These are phyloP conservation scores for Acarapis woodi DNA, from an alignment of 1,140 invertebrate species.

Conservation along the genomic window DNA sequence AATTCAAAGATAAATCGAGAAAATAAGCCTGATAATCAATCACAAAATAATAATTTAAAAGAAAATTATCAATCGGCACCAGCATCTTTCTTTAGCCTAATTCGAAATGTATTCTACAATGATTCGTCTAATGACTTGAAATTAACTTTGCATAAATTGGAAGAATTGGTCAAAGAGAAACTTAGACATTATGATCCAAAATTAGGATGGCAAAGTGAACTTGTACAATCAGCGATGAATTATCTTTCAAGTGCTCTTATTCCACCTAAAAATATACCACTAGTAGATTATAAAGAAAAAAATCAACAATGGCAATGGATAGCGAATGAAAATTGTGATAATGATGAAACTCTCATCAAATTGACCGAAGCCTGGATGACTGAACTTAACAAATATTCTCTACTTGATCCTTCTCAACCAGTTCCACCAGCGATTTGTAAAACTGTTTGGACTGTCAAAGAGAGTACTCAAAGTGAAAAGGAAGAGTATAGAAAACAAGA, in stretches of 20 bases:
- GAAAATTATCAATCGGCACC: too few species aligned
- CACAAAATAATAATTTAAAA: too few species aligned
- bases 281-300: slow-evolving; percentile 45
- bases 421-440: slow-evolving; percentile 23
- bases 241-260: slow-evolving; percentile 5
- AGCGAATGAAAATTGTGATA: slow-evolving; percentile 53
- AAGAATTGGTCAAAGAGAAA: slow-evolving; percentile 8
- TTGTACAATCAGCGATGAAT: slow-evolving; percentile 7
- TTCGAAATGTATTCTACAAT: slow-evolving; percentile 8
- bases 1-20: too few species aligned
- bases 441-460: slow-evolving; percentile 44
- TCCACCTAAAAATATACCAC: slow-evolving; percentile 4
- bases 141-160: slow-evolving; percentile 5
- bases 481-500: slow-evolving; percentile 45
- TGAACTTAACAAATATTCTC: slow-evolving; percentile 20
- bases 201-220: slow-evolving; percentile 3
- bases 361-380: slow-evolving; percentile 45
- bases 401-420: slow-evolving; percentile 15
- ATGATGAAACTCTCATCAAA: slow-evolving; percentile 39
- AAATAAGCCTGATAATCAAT: too few species aligned
- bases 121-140: slow-evolving; percentile 2
- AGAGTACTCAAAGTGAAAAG: slow-evolving; percentile 43
- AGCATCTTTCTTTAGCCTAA: slow-evolving; percentile 39
- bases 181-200: not conserved
- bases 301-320: slow-evolving; percentile 61